A percentile compares a stretch with the other conserved stretches of the same genome.
Conservation (phyloP, 2,113 vertebrate genomes). For the Zapornia atra region DNA sequence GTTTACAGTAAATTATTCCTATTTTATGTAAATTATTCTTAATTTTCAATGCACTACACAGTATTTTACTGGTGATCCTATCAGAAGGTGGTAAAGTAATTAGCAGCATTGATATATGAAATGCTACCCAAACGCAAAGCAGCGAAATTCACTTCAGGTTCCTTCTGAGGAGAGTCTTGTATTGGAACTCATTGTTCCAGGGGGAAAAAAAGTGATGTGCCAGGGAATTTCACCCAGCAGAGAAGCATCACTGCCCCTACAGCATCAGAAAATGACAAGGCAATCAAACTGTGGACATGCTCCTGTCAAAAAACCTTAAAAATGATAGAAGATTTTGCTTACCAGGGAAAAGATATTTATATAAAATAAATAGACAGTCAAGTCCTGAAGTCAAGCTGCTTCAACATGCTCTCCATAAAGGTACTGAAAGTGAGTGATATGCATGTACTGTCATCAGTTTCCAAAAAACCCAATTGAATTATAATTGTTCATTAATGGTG, state of each 20-base stretch:
- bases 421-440: neutral
- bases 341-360: neutral
- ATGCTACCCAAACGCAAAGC: neutral
- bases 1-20: neutral
- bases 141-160: neutral
- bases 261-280: neutral
- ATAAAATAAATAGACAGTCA: neutral
- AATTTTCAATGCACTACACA: neutral
- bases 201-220: accelerated
- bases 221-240: neutral
- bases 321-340: neutral
- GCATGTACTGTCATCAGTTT: neutral
- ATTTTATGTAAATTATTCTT: neutral
- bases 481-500: neutral
- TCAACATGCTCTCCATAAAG: neutral
- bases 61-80: neutral
- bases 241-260: neutral
- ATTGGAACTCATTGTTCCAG: neutral
- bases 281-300: neutral
- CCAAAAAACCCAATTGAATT: neutral
- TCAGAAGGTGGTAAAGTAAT: neutral
- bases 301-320: neutral
- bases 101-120: neutral
- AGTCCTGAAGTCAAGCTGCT: neutral
- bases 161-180: neutral